Evolutionary conservation across 2,888 invertebrate species (phyloP).

Genomic region (Lithophane semibrunnea): DNA sequence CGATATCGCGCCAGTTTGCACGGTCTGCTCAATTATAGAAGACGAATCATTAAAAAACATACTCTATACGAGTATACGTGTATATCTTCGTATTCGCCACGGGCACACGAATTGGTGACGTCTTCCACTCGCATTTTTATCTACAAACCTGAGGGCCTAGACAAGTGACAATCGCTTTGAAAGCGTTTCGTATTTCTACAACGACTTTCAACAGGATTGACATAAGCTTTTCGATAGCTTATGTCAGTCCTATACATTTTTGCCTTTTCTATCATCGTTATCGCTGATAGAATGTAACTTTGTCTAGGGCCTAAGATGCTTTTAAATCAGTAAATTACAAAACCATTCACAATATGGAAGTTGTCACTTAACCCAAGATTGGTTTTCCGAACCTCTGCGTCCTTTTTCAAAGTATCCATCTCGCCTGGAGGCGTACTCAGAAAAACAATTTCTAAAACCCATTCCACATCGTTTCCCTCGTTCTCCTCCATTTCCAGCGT

Average conservation of each 20-base stretch:
- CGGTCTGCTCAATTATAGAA: background rate
- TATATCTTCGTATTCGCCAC: background rate
- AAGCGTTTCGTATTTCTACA: too few relatives aligned
- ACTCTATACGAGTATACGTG: background rate
- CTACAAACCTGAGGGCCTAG: too few relatives aligned
- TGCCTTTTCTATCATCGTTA: too few relatives aligned
- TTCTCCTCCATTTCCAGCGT: conserved; percentile 19
- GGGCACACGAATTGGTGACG: background rate
- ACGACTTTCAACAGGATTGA: too few relatives aligned
- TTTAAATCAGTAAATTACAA: background rate
- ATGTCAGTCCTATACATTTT: too few relatives aligned
- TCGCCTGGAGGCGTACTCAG: conserved; percentile 20
- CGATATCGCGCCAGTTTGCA: too few relatives aligned
- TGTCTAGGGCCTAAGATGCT: too few relatives aligned
- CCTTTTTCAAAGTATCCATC: background rate
- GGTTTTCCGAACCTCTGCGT: background rate
- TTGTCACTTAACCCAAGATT: background rate
- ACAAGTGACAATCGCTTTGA: too few relatives aligned
- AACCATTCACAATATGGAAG: background rate
- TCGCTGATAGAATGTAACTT: too few relatives aligned
- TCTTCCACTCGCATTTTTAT: background rate
- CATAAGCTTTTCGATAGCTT: too few relatives aligned
- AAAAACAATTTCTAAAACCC: conserved; percentile 36
- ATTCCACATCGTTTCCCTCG: conserved; percentile 31
- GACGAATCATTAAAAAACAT: background rate